phyloP scores from a whole-genome alignment of 2,113 vertebrate species.

The Galeopterus variegatus region DNA sequence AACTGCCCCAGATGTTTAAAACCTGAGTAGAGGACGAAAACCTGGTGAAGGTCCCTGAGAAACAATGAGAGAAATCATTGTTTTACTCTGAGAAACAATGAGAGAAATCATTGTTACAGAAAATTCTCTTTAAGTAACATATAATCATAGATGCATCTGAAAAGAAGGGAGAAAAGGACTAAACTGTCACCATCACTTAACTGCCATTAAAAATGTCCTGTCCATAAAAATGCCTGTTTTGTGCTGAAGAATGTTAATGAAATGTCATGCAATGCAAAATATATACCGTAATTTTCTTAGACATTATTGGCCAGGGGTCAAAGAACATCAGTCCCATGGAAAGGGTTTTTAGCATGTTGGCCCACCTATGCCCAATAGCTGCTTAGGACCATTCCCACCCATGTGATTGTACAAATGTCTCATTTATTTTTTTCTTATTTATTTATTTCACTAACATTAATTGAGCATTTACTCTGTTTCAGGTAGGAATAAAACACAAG shows the following conservation, averaged over 20 bases:
- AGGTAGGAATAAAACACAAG: not conserved
- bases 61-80: not conserved
- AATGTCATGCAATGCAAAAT: not conserved
- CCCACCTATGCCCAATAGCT: not conserved
- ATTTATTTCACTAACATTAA: not conserved
- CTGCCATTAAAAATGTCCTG: conserved; percentile 18
- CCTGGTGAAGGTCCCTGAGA: not conserved
- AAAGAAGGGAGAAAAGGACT: not conserved
- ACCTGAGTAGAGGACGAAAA: not conserved
- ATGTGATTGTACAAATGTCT: not conserved
- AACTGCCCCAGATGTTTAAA: not conserved
- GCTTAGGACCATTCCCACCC: not conserved
- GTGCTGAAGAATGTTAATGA: not conserved
- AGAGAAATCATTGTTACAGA: not conserved
- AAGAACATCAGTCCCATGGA: not conserved
- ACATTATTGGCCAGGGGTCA: not conserved
- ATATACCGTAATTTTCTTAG: not conserved
- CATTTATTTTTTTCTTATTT: not conserved
- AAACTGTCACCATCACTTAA: not conserved
- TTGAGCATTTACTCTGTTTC: not conserved
- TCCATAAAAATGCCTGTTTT: not conserved
- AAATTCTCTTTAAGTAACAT: not conserved
- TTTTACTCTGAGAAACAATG: not conserved
- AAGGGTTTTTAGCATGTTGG: not conserved
- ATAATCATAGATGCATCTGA: not conserved